Conservation (phyloP, 2,888 invertebrate genomes). For the Seira ritae region DNA sequence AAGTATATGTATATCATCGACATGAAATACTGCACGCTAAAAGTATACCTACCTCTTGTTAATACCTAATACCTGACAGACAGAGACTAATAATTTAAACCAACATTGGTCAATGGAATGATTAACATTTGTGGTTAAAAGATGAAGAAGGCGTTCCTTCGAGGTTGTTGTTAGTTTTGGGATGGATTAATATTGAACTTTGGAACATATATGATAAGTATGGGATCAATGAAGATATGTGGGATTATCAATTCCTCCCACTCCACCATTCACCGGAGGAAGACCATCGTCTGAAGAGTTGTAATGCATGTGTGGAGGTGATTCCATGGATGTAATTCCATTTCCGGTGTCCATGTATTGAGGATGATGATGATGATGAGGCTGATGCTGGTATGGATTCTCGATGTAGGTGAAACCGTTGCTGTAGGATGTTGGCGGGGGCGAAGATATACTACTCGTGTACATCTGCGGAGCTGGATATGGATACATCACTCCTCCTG, state of each 20-base stretch:
- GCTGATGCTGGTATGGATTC: slow-evolving; percentile 21
- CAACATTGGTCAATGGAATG: too few relatives aligned
- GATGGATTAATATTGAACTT: too few relatives aligned
- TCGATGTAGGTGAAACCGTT: slow-evolving; percentile 11
- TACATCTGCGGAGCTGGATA: slow-evolving; percentile 8
- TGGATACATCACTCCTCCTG: slow-evolving; percentile 28
- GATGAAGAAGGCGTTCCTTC: too few relatives aligned
- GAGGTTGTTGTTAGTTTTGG: too few relatives aligned
- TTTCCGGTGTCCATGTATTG: slow-evolving; percentile 2
- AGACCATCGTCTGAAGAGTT: slow-evolving; percentile 43
- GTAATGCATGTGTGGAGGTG: slow-evolving; percentile 13
- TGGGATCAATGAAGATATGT: slow-evolving; percentile 50
- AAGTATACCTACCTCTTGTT: too few relatives aligned
- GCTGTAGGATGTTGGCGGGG: slow-evolving; percentile 18
- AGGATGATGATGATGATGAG: slow-evolving; percentile 15
- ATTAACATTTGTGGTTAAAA: too few relatives aligned
- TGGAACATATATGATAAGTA: too few relatives aligned
- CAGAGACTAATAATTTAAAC: too few relatives aligned
- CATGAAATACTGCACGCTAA: too few relatives aligned
- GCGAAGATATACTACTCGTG: slow-evolving; percentile 8
- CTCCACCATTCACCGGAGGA: slow-evolving; percentile 21
- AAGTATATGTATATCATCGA: too few relatives aligned
- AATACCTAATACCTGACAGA: too few relatives aligned
- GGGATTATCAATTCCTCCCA: slow-evolving; percentile 54
- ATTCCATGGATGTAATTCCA: background rate